Base-by-base conservation (phyloP, 2,888 invertebrate genomes). In the Platycheirus rosarum region DNA sequence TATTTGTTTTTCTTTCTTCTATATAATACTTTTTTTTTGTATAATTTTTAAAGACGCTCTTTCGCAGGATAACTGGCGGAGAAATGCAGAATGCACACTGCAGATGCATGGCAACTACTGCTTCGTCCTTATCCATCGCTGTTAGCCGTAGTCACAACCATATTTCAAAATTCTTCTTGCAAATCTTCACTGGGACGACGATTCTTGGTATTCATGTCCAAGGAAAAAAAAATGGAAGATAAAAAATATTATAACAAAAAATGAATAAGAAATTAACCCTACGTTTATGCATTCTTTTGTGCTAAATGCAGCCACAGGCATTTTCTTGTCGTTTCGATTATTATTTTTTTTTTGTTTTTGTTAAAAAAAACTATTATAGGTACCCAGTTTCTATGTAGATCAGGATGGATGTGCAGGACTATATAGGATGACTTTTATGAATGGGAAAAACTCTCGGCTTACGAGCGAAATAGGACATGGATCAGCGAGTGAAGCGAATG, bases 281-380 rank as follows among this genome's bases (percentile, higher is more conserved):
- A 68, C 77, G 68, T 82, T 82, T 82, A 68, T 82, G 65, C 40
- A 68, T 77, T 66, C 77, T 82, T 80, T 82, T 82, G 82, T 82
- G 82, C 77, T 82, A 82, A 82, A 82, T 82, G 71, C 77, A 82
- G 71, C 82, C 82, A 73, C 77, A 77, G 77, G 82, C 82, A 37
- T 77, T 80, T 76, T 70, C 70, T 80, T 80, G 40, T 75, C 65
- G 57, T 77, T 65, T 63, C 48, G 29, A 16, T 68, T 62, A 29
- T 46, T 2, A 2, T 26, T 51, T 32, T 69, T 32, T 49, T 57
- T 57, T 51, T 9, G 42, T 57, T 46, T 75, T 60, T 35, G 51
- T 62, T 11, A 69, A 75, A n/a, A 44, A 70, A 44, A 75, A 65
- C 60, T 71, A 46, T n/a, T n/a, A n/a, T n/a, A n/a, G n/a, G n/a